Evolutionary conservation across 2,113 vertebrate genomes (phyloP).

Genomic region (Chrysochloris asiatica): DNA sequence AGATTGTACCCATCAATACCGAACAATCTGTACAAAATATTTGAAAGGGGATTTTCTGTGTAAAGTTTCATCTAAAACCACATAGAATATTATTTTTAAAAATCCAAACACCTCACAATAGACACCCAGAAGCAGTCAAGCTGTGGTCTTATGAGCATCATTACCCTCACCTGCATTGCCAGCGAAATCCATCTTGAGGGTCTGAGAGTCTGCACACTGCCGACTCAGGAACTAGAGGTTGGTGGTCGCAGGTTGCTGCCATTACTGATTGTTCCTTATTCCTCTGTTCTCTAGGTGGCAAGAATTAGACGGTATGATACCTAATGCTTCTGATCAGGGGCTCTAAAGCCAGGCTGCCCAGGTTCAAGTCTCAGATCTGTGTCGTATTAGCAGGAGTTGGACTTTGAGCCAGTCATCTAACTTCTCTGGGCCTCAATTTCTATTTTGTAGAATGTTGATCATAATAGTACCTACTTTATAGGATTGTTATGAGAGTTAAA

Average conservation of each 20-base stretch:
- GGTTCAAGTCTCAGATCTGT: neutral
- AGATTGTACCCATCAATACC: no score
- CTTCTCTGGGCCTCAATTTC: neutral
- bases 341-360: neutral
- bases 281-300: rapidly evolving
- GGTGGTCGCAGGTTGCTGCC: neutral
- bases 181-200: neutral
- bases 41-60: neutral
- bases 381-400: neutral
- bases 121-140: neutral
- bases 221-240: neutral
- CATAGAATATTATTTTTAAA: neutral
- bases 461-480: neutral
- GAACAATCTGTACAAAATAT: neutral
- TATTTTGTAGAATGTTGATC: neutral
- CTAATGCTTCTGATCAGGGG: neutral
- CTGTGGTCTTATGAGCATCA: neutral
- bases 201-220: no score
- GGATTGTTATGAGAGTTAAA: neutral
- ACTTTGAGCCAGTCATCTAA: neutral
- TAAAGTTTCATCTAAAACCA: neutral
- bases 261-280: neutral
- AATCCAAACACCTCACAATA: neutral
- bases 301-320: rapidly evolving
- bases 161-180: neutral